Evolutionary conservation across 2,888 invertebrate genomes (phyloP).

Genomic region (Anticlea derivata): DNA sequence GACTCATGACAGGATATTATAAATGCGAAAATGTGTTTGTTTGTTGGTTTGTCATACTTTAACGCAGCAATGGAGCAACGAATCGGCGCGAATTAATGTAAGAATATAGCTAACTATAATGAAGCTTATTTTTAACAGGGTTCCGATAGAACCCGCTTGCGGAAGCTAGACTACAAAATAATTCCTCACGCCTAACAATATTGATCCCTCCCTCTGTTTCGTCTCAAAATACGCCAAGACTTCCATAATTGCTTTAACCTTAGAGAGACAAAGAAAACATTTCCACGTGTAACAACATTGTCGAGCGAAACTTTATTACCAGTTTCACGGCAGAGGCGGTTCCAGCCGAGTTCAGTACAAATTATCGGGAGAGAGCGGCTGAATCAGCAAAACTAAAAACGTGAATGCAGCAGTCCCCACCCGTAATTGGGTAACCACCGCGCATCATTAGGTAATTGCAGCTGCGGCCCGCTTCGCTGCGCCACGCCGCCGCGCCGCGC

Average conservation of each 20-base stretch:
- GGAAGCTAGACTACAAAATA: too few species aligned
- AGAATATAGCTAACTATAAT: too few species aligned
- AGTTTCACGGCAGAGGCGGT: slow-evolving; percentile 26
- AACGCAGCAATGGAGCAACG: too few species aligned
- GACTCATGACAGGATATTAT: too few species aligned
- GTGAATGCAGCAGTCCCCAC: slow-evolving; percentile 60
- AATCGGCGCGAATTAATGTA: too few species aligned
- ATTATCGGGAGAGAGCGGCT: slow-evolving; percentile 52
- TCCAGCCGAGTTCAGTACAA: slow-evolving; percentile 46
- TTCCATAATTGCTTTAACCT: slow-evolving; percentile 26
- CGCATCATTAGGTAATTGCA: slow-evolving; percentile 80
- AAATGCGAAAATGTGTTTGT: too few species aligned
- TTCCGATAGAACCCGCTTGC: too few species aligned
- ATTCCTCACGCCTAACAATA: slow-evolving; percentile 1
- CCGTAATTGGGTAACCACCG: slow-evolving; percentile 73
- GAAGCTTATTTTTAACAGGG: too few species aligned
- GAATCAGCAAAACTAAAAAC: slow-evolving; percentile 69
- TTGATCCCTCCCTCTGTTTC: slow-evolving; percentile 8
- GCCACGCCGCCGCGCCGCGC: slow-evolving; percentile 36
- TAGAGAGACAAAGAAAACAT: slow-evolving; percentile 28
- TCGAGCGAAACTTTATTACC: slow-evolving; percentile 28
- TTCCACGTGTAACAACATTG: slow-evolving; percentile 31
- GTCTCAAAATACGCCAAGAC: slow-evolving; percentile 18
- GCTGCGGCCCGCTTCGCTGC: slow-evolving; percentile 54
- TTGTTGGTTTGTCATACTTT: too few species aligned